Evolutionary conservation across 1,140 invertebrate species (phyloP), one percentile per base, ranked within the genome.

Genomic region (Alviniconcha marisindica): DNA sequence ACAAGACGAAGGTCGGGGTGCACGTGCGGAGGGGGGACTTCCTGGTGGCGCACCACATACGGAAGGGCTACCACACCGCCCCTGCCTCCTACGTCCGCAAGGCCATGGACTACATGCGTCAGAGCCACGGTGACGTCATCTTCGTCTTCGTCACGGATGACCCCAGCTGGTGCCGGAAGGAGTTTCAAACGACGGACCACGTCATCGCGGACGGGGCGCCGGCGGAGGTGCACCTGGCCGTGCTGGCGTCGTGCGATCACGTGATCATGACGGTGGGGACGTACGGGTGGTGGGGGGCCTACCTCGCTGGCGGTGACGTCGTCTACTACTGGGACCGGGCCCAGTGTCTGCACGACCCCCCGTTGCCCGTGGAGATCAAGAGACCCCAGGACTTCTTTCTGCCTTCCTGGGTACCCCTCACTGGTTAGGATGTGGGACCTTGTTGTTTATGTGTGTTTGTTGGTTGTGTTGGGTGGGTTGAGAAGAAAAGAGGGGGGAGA

Each of bases 231-330:
- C 89, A 92, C 82, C 48, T 92, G n/a, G 87, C 88, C 31, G n/a
- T 89, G 18, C 71, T 92, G 76, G 63, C 89, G 7, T 51, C 76
- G 1, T 91, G 91, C 78, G 86, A 91, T 60, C 91, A 92, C 85
- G 87, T 83, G 10, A 88, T 92, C 60, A 87, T 91, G 31, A 89
- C 90, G 18, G 85, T 88, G 12, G 91, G 91, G 0, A 89, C 88
- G 14, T 92, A 87, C 83, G 91, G 91, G 0, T 91, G 90, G 90
- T 92, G 91, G 91, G 89, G 85, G 0, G 90, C 88, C 0, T 91
- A 84, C 82, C 82, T 92, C 5, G 83, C 85, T 14, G 88, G 88
- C n/a, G 91, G 92, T 21, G 82, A 88, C 36, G 86, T 86, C 21
- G 85, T 91, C 2, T 91, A 91, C 83, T 91, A 85, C 73, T 51